Conservation (phyloP, 2,888 invertebrate species). For the Drosophila acutilabella region DNA sequence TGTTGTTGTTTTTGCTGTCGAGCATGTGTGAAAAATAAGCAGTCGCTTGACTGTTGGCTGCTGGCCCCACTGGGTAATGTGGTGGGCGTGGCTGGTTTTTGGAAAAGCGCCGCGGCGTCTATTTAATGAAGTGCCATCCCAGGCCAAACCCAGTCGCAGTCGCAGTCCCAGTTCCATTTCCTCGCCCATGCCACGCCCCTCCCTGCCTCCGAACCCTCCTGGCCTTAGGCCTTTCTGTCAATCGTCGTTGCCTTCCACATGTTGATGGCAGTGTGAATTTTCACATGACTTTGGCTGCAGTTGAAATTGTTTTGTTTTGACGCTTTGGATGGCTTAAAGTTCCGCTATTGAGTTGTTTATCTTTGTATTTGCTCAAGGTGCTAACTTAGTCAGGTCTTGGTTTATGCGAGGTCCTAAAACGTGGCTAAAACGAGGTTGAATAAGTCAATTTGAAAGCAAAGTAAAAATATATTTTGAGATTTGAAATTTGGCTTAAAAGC, state of each 20-base stretch:
- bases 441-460: conserved; percentile 18
- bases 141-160: conserved; percentile 20
- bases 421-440: conserved; percentile 30
- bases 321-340: conserved; percentile 29
- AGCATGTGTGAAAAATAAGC: conserved; percentile 81
- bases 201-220: not conserved
- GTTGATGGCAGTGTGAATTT: conserved; percentile 69
- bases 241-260: conserved; percentile 50
- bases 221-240: conserved; percentile 44
- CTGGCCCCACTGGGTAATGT: conserved; percentile 54
- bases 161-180: conserved; percentile 6
- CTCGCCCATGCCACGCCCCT: not conserved
- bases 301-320: conserved; percentile 17
- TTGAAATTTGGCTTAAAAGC: not conserved
- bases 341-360: conserved; percentile 43
- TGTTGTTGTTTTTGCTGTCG: conserved; percentile 47
- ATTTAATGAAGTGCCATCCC: conserved; percentile 77
- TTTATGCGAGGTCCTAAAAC: conserved; percentile 21
- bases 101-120: conserved; percentile 78
- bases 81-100: conserved; percentile 60
- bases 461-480: not conserved
- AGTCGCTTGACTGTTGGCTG: conserved; percentile 44
- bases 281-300: conserved; percentile 64
- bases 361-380: conserved; percentile 36
- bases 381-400: conserved; percentile 8